Conservation (phyloP, 2,113 vertebrate genomes). For the Hippocampus barbouri region DNA sequence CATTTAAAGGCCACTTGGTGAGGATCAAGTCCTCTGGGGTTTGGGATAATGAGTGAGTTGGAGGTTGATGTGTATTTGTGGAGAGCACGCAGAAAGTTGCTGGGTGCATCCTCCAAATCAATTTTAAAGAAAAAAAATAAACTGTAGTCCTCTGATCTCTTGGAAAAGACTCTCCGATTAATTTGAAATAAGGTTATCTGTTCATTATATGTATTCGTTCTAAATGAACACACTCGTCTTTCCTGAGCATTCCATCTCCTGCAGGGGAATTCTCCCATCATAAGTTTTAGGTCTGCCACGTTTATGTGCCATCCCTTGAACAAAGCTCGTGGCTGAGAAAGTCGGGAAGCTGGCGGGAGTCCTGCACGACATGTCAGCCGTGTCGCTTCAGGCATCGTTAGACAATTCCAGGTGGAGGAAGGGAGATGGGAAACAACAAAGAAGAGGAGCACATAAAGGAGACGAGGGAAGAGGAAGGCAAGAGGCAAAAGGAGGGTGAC, state of each 20-base stretch:
- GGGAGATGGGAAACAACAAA: neutral
- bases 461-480: conserved; percentile 2
- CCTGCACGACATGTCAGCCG: conserved; percentile 26
- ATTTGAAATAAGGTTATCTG: conserved; percentile 15
- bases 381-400: conserved; percentile 34
- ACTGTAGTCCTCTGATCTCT: conserved; percentile 2
- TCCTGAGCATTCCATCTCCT: conserved; percentile 17
- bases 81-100: conserved; percentile 37
- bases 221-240: conserved; percentile 29
- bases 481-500: neutral
- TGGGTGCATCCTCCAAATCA: neutral
- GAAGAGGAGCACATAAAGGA: conserved; percentile 20
- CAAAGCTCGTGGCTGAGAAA: conserved; percentile 38
- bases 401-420: conserved; percentile 18
- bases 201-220: conserved; percentile 31
- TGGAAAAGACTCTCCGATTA: conserved; percentile 11
- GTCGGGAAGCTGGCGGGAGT: conserved; percentile 23
- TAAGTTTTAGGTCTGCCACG: conserved; percentile 41
- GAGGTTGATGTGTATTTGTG: conserved; percentile 51
- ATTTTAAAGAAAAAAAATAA: conserved; percentile 1
- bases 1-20: conserved; percentile 43
- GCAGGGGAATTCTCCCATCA: conserved; percentile 35
- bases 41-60: conserved; percentile 30
- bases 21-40: conserved; percentile 39
- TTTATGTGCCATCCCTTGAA: conserved; percentile 56